Conservation (phyloP, 2,888 invertebrate genomes). For the Danaus chrysippus region DNA sequence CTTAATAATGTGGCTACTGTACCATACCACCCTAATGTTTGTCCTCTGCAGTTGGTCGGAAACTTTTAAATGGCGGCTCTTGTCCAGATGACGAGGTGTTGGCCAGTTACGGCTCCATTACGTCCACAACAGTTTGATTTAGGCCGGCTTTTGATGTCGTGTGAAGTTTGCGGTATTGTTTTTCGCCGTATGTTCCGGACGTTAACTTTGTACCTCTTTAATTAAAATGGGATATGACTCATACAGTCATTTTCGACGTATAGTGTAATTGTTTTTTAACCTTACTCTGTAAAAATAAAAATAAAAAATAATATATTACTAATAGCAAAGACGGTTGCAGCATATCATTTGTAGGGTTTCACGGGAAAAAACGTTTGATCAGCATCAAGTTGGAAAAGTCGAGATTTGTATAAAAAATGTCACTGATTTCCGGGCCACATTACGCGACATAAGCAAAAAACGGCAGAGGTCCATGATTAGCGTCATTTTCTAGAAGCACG, state of each 20-base stretch:
- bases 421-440: slow-evolving; percentile 24
- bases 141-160: slow-evolving; percentile 36
- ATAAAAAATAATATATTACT: no score
- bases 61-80: slow-evolving; percentile 61
- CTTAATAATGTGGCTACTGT: slow-evolving; percentile 13
- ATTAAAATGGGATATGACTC: slow-evolving; percentile 1
- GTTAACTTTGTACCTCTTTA: slow-evolving; percentile 21
- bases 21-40: slow-evolving; percentile 19
- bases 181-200: slow-evolving; percentile 23
- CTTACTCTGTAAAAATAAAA: slow-evolving; percentile 1
- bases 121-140: slow-evolving; percentile 44
- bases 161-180: slow-evolving; percentile 29
- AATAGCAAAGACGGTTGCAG: no score
- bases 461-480: slow-evolving; percentile 52
- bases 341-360: no score
- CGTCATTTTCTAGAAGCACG: slow-evolving; percentile 74
- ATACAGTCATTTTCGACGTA: no score
- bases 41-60: slow-evolving; percentile 30
- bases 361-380: slow-evolving; percentile 6
- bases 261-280: slow-evolving; percentile 6
- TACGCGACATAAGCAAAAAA: slow-evolving; percentile 24
- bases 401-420: slow-evolving; percentile 15
- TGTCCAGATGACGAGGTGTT: slow-evolving; percentile 55
- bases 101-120: slow-evolving; percentile 56
- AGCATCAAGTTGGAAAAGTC: slow-evolving; percentile 10